Base-by-base conservation (phyloP, 2,797 vertebrate genomes). In the Centropyge bicolor region DNA sequence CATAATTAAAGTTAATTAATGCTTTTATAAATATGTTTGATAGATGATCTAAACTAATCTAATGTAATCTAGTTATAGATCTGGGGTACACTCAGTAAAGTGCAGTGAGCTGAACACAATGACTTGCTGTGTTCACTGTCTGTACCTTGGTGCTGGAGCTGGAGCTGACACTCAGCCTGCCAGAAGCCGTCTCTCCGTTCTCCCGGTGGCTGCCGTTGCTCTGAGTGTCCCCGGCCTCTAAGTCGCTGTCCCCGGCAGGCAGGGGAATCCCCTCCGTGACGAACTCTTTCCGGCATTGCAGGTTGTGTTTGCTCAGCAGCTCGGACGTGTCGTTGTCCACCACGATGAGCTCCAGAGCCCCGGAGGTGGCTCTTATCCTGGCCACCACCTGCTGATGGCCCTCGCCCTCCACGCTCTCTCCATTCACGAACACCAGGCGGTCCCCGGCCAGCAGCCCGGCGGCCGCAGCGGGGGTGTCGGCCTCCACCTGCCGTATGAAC, bases 301-400 rank as follows among this genome's bases (percentile, higher is more conserved):
- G 81, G 80, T 80, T 79, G 86, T 86, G 92, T n/a, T 92, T 91
- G 35, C 75, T 62, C 24, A 95, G 94, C 76, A 94, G 92, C 81
- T 96, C 95, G 3, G 92, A 92, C 2, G 96, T 94, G 0, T 94
- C 95, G 5, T 80, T 22, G 74, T 98, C 97, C 52, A 97, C 93
- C 40, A 99, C 98, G 71, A 98, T 92, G 3, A 99, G 95, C 81
- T 96, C 95, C 48, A 99, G 94, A 0, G 86, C 45, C 0, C 90
- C 95, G 13, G 49, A 12, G 13, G 96, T 94, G 7, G 92, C 93
- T 13, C 97, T 94, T 90, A 99, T 99, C 79, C 94, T 94, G 80
- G 92, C 91, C 64, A 99, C 98, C 81, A 99, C 98, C 76, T 98
- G 97, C 92, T 98, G 97, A 88, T 99, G 98, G 63, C 96, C 96